These are phyloP conservation scores for Thalassarche chlororhynchos DNA, from an alignment of 2,113 vertebrate species.

Conservation along the genomic window DNA sequence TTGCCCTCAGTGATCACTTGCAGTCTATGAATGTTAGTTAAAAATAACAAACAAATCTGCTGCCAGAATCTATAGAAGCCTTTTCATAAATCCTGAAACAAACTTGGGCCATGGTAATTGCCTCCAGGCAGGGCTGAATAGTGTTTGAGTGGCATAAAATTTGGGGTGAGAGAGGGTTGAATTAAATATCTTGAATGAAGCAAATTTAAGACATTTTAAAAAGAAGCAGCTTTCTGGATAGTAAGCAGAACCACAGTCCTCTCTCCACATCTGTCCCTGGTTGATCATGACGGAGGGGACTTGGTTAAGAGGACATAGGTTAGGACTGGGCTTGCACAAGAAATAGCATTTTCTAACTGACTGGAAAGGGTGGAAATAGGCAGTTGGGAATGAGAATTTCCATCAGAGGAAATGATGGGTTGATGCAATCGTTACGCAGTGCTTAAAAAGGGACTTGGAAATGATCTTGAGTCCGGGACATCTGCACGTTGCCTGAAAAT, in stretches of 20 bases:
- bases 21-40: not conserved
- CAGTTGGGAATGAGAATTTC: not conserved
- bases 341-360: not conserved
- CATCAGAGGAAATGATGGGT: not conserved
- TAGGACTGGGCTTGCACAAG: not conserved
- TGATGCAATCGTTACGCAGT: not conserved
- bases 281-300: not conserved
- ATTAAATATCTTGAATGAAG: not conserved
- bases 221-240: not conserved
- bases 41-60: conserved; percentile 14
- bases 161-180: not conserved
- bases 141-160: not conserved
- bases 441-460: not conserved
- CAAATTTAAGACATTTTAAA: not conserved
- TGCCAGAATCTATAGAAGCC: not conserved
- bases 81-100: not conserved
- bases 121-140: not conserved
- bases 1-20: not conserved
- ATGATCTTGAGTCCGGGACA: not conserved
- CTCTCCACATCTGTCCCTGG: not conserved
- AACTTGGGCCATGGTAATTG: not conserved
- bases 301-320: not conserved
- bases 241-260: not conserved
- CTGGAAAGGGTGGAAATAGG: not conserved
- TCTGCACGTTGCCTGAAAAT: not conserved